Conservation (phyloP, 2,888 invertebrate genomes). For the Orgyia antiqua region DNA sequence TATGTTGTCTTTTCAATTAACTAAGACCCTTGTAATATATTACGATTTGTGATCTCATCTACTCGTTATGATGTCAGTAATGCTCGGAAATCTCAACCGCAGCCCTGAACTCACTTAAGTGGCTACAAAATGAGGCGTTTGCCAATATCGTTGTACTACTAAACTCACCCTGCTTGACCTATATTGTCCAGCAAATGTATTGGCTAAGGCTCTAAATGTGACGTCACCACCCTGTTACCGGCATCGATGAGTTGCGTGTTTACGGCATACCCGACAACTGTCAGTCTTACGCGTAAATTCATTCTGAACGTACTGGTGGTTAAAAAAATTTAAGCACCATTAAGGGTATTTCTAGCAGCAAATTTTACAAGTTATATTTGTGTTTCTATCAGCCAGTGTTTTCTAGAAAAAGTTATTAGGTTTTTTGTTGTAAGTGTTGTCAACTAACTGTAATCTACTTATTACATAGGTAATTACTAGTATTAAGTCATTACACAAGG, state of each 20-base stretch:
- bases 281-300: slow-evolving; percentile 42
- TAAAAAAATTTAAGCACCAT: too few relatives aligned
- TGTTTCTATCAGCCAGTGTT: too few relatives aligned
- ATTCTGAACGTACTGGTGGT: slow-evolving; percentile 29
- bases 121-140: slow-evolving; percentile 8
- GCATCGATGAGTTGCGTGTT: slow-evolving; percentile 44
- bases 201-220: slow-evolving; percentile 33
- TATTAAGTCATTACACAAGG: too few relatives aligned
- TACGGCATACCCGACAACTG: slow-evolving; percentile 27
- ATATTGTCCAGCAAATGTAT: slow-evolving; percentile 14
- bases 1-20: too few relatives aligned
- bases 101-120: slow-evolving; percentile 17
- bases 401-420: too few relatives aligned
- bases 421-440: too few relatives aligned
- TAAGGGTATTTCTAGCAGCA: too few relatives aligned
- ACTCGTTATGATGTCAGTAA: slow-evolving; percentile 11
- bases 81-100: slow-evolving; percentile 12
- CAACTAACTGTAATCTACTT: too few relatives aligned
- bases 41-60: background rate
- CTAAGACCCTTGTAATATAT: too few relatives aligned
- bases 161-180: slow-evolving; percentile 21
- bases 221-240: slow-evolving; percentile 52
- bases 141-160: slow-evolving; percentile 15
- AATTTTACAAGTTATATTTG: too few relatives aligned
- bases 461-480: too few relatives aligned